Base-by-base conservation (phyloP, 2,113 vertebrate genomes). In the Alosa alosa region DNA sequence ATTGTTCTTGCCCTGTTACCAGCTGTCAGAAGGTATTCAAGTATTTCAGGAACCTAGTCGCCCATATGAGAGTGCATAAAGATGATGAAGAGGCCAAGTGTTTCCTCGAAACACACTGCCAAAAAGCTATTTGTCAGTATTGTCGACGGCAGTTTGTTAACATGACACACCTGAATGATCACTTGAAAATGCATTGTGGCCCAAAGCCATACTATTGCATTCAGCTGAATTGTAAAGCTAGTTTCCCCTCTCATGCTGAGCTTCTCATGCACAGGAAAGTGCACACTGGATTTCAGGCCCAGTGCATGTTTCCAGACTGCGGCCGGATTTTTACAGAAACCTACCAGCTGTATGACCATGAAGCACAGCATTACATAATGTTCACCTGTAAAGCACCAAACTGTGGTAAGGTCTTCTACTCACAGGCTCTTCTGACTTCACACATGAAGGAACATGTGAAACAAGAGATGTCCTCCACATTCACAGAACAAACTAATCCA, bases 41-140 rank as follows among this genome's bases (percentile, higher is more conserved):
- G 88, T 99, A 99, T 92, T 99, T 99, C 91, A 98, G 99, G 92
- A 99, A 99, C 89, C 94, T 99, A 90, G 97, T 99, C 94, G 97
- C 98, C 88, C 98, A 99, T 0, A 98, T 97, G 52, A 96, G 97
- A 85, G 97, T 96, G 82, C 98, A 99, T 92, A 98, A 97, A 90
- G 96, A 99, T 44, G 97, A 96, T n/a, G 97, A 97, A 88, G 98
- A 99, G 92, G 98, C 98, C 72, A 97, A 95, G 90, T 96, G 97
- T 86, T 99, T 99, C 91, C 96, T 99, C 92, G 97, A 99, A 94
- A 98, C 97, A 95, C 98, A 99, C 88, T 99, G 98, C 90, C 98
- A 98, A 94, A 99, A 99, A 92, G 98, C 99, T 39, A 96, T 99
- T 91, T 99, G 98, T 89, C 98, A 99, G 94, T 99, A 99, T 95